These are phyloP conservation scores for Nomada hirtipes DNA, from an alignment of 2,888 invertebrate species.

Conservation along the genomic window DNA sequence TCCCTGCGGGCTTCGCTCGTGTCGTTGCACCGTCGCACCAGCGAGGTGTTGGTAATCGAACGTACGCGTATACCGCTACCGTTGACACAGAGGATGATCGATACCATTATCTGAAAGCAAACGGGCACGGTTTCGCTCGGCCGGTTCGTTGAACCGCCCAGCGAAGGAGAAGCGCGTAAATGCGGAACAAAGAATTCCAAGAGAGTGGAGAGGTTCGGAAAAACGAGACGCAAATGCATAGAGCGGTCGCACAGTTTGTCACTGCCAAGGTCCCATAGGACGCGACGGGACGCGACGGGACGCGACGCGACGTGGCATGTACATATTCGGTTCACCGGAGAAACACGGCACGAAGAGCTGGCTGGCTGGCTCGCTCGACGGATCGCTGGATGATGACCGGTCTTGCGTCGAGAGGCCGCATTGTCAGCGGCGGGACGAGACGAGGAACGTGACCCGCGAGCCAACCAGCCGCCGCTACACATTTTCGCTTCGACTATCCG, in stretches of 20 bases:
- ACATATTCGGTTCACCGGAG: conserved; percentile 8
- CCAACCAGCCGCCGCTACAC: conserved; percentile 47
- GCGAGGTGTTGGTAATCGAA: background rate
- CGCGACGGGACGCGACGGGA: background rate
- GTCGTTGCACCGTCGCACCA: background rate
- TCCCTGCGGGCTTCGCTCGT: background rate
- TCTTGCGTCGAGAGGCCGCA: conserved; percentile 50
- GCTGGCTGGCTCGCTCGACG: conserved; percentile 7
- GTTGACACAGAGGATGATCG: conserved; percentile 10
- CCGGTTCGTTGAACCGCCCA: conserved; percentile 27
- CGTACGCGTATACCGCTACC: background rate
- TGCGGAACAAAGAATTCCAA: conserved; percentile 38
- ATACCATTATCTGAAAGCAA: conserved; percentile 26
- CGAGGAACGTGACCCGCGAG: conserved; percentile 70
- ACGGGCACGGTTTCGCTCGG: background rate
- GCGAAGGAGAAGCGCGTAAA: conserved; percentile 15
- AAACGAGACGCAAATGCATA: conserved; percentile 25
- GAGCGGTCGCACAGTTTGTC: conserved; percentile 45
- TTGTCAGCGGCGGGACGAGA: conserved; percentile 61
- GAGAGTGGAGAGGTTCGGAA: conserved; percentile 4
- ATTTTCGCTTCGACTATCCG: conserved; percentile 24
- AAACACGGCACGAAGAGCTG: background rate
- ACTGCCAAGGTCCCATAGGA: conserved; percentile 58
- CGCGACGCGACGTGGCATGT: background rate
- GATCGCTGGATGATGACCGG: conserved; percentile 33